Evolutionary conservation across 1,140 invertebrate genomes (phyloP).

Genomic region (Thaumatotibia leucotreta): DNA sequence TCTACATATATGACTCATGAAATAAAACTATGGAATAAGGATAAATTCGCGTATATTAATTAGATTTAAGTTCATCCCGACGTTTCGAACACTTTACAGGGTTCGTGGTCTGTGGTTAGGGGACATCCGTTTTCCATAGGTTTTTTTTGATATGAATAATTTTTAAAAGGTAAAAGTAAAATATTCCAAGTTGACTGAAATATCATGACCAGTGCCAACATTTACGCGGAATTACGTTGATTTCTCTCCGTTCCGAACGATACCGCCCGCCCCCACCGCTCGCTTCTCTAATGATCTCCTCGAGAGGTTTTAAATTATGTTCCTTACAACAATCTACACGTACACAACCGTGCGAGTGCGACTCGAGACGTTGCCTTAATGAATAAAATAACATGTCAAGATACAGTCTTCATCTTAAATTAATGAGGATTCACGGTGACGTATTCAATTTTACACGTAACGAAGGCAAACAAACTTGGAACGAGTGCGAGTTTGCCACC

Average conservation of each 20-base stretch:
- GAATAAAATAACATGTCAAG: conserved; percentile 76
- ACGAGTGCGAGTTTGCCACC: conserved; percentile 23
- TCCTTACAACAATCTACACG: conserved; percentile 67
- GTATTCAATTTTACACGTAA: conserved; percentile 74
- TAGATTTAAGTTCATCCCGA: too few relatives aligned
- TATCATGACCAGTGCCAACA: background rate
- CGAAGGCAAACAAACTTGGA: conserved; percentile 69
- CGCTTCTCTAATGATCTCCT: conserved; percentile 59
- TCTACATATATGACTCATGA: too few relatives aligned
- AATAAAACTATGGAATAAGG: too few relatives aligned
- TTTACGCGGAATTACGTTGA: background rate
- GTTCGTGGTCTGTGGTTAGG: too few relatives aligned
- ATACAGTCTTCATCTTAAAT: conserved; percentile 74
- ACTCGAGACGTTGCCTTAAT: conserved; percentile 60
- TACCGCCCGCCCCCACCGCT: conserved; percentile 16
- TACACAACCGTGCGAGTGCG: conserved; percentile 54
- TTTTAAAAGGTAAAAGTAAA: too few relatives aligned
- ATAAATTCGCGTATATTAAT: too few relatives aligned
- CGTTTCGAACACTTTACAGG: too few relatives aligned
- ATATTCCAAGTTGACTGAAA: background rate
- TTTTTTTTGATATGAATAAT: background rate
- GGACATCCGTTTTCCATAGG: too few relatives aligned
- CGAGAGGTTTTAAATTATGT: conserved; percentile 70
- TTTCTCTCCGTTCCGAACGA: background rate
- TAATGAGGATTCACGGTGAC: conserved; percentile 69